Evolutionary conservation across 2,888 invertebrate genomes (phyloP).

Genomic region (Pyralis farinalis): DNA sequence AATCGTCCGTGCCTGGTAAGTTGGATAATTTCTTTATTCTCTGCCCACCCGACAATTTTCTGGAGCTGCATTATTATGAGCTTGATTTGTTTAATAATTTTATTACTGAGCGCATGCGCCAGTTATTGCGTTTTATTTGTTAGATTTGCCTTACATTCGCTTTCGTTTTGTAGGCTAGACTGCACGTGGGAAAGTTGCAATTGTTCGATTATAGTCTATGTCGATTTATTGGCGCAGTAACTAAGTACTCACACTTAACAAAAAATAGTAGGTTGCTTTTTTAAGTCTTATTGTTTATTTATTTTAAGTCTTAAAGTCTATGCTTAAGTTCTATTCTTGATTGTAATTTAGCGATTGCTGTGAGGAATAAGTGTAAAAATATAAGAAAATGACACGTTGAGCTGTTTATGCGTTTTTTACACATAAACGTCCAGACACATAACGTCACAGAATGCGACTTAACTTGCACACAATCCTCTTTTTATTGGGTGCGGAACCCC

Average conservation of each 20-base stretch:
- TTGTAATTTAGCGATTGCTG: no score
- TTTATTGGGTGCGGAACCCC: constrained; percentile 52
- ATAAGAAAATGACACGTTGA: constrained; percentile 29
- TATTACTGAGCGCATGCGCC: constrained; percentile 62
- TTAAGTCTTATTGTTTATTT: no score
- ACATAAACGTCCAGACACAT: constrained; percentile 52
- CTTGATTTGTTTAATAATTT: constrained; percentile 81
- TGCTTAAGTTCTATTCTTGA: no score
- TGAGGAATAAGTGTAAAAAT: constrained; percentile 12
- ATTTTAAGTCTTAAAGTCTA: no score
- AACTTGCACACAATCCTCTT: constrained; percentile 33
- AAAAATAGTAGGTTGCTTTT: no score
- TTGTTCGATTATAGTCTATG: constrained; percentile 21
- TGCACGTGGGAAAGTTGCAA: constrained; percentile 24
- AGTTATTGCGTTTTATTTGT: constrained; percentile 46
- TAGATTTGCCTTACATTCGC: constrained; percentile 37
- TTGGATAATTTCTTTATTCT: constrained; percentile 80
- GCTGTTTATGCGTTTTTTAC: constrained; percentile 39
- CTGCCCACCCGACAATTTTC: constrained; percentile 76
- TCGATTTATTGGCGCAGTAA: constrained; percentile 22
- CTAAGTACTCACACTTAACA: no score
- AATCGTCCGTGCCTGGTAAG: constrained; percentile 57
- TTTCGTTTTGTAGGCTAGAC: constrained; percentile 19
- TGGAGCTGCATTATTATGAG: constrained; percentile 73
- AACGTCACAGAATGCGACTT: constrained; percentile 51